A percentile compares a stretch with the other conserved stretches of the same genome.
These are phyloP conservation scores for Tringa solitaria DNA, from an alignment of 2,113 vertebrate genomes.

Conservation along the genomic window DNA sequence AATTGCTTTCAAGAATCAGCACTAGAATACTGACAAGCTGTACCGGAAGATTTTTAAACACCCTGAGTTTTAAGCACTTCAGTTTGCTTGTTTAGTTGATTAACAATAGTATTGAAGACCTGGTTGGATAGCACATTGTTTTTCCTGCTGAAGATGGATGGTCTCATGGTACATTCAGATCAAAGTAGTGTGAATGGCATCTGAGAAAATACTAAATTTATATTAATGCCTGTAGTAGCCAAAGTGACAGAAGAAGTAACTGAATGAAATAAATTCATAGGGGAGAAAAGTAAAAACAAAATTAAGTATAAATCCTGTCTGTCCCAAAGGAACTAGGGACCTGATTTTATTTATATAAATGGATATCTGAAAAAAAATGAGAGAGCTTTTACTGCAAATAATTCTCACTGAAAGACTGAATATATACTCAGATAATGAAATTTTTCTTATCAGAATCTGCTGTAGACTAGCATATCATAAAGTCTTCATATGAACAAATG, in stretches of 20 bases:
- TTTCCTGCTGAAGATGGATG: background rate
- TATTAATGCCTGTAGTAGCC: background rate
- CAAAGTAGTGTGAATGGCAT: background rate
- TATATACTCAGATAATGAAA: constrained; percentile 7
- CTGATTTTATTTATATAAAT: background rate
- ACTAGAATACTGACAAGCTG: background rate
- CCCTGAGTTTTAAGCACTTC: background rate
- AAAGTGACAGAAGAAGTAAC: background rate
- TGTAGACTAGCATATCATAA: background rate
- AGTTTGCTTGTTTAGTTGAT: background rate
- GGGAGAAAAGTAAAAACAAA: background rate
- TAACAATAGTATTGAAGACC: background rate
- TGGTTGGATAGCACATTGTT: background rate
- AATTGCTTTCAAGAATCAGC: background rate
- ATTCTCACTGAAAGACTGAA: background rate
- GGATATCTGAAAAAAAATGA: background rate
- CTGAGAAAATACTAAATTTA: background rate
- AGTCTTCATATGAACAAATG: background rate
- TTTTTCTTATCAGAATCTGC: constrained; percentile 1
- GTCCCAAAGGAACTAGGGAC: background rate
- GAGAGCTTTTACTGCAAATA: background rate
- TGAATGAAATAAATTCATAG: background rate
- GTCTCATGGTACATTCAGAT: background rate
- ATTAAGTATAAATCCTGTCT: background rate
- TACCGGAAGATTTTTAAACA: background rate